Evolutionary conservation across 2,113 vertebrate genomes (phyloP).

Genomic region (Engraulis encrasicolus): DNA sequence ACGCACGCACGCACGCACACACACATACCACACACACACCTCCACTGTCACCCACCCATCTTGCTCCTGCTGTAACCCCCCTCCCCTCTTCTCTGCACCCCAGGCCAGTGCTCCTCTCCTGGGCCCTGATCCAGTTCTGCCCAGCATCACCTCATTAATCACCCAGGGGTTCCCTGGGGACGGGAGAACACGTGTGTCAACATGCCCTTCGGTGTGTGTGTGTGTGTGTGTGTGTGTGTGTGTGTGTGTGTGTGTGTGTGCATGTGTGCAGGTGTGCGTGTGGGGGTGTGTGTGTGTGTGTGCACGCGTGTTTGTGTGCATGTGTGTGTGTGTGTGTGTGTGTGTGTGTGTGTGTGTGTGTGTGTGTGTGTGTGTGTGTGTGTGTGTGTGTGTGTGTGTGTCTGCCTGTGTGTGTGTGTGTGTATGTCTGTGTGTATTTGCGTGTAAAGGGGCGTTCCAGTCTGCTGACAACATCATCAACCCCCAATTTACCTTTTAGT

Average conservation of each 20-base stretch:
- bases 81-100: not conserved
- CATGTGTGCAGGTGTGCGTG: too few relatives aligned
- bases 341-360: not conserved
- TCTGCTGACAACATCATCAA: not conserved
- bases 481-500: not conserved
- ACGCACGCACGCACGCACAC: too few relatives aligned
- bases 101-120: constrained; percentile 28
- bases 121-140: constrained; percentile 39
- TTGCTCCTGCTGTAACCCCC: too few relatives aligned
- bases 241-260: not conserved
- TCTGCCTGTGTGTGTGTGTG: too few relatives aligned
- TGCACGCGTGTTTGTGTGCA: too few relatives aligned
- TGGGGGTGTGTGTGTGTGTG: too few relatives aligned
- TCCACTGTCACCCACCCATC: not conserved
- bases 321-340: not conserved
- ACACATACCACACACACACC: too few relatives aligned
- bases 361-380: too few relatives aligned
- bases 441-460: too few relatives aligned
- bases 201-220: too few relatives aligned
- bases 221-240: not conserved
- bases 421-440: too few relatives aligned
- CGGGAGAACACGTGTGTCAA: not conserved
- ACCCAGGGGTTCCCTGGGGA: not conserved
- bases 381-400: too few relatives aligned
- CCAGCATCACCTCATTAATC: constrained; percentile 40